Conservation (phyloP, 2,113 vertebrate species). For the Urocitellus parryii region DNA sequence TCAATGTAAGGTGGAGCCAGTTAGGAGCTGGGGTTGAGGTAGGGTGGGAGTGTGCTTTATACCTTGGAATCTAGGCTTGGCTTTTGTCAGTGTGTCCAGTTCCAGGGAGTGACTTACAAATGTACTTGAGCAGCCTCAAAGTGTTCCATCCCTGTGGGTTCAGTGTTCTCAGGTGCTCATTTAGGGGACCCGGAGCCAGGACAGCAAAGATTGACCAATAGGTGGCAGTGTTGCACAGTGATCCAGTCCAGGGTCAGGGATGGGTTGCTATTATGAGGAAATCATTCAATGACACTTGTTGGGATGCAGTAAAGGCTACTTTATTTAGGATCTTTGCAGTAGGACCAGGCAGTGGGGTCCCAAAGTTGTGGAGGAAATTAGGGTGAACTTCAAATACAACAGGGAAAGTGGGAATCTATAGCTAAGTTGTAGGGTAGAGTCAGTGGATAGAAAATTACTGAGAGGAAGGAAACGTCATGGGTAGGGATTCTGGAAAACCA, state of each 20-base stretch:
- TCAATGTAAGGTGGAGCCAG: background rate
- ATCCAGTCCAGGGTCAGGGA: no score
- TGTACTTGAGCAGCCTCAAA: no score
- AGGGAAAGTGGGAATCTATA: background rate
- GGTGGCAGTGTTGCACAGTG: background rate
- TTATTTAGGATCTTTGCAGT: background rate
- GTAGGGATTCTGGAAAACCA: background rate
- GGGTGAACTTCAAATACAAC: background rate
- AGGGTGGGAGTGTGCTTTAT: no score
- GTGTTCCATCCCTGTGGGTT: accelerated
- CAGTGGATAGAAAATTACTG: background rate
- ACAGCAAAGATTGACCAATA: accelerated
- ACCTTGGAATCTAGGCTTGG: background rate
- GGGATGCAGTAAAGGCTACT: background rate
- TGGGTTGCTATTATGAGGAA: background rate
- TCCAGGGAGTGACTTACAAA: no score
- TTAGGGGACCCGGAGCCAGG: background rate
- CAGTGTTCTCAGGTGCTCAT: no score
- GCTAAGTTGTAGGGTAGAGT: background rate
- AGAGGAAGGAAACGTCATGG: background rate
- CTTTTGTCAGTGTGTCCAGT: background rate
- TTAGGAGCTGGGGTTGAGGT: background rate
- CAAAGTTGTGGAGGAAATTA: background rate
- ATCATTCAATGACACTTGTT: background rate
- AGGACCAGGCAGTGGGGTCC: no score